phyloP scores from a whole-genome alignment of 1,140 invertebrate species.

The Sesamia nonagrioides region DNA sequence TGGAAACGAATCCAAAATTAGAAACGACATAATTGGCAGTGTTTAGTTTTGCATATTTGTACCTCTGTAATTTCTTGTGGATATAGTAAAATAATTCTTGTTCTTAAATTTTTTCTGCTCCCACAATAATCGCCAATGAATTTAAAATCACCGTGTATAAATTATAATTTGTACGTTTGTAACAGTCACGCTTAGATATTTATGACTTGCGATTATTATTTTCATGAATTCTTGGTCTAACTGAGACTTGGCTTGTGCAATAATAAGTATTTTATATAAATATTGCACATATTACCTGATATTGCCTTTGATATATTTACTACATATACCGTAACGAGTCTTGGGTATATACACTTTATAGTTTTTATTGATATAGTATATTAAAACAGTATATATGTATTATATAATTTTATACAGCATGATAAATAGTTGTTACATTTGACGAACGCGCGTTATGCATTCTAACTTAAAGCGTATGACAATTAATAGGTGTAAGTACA shows the following conservation, averaged over 20 bases:
- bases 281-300: conserved; percentile 23
- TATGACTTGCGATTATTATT: background rate
- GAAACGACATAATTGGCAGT: too few species aligned
- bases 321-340: conserved; percentile 22
- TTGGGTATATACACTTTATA: conserved; percentile 19
- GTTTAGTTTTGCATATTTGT: too few species aligned
- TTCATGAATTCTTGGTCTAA: conserved; percentile 41
- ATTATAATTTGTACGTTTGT: conserved; percentile 5
- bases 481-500: too few species aligned
- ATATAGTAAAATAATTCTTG: too few species aligned
- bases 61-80: too few species aligned
- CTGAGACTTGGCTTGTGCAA: conserved; percentile 49
- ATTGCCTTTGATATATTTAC: conserved; percentile 41
- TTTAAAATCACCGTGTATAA: conserved; percentile 7
- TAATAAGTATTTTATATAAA: conserved; percentile 29
- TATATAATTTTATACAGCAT: conserved; percentile 42
- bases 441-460: background rate
- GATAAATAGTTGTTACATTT: background rate
- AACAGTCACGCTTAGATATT: conserved; percentile 18
- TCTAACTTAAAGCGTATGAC: too few species aligned
- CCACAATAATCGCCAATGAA: background rate
- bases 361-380: conserved; percentile 21
- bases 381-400: conserved; percentile 13
- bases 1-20: background rate
- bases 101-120: too few species aligned